Evolutionary conservation across 2,888 invertebrate genomes (phyloP).

Genomic region (Pharmacophagus antenor): DNA sequence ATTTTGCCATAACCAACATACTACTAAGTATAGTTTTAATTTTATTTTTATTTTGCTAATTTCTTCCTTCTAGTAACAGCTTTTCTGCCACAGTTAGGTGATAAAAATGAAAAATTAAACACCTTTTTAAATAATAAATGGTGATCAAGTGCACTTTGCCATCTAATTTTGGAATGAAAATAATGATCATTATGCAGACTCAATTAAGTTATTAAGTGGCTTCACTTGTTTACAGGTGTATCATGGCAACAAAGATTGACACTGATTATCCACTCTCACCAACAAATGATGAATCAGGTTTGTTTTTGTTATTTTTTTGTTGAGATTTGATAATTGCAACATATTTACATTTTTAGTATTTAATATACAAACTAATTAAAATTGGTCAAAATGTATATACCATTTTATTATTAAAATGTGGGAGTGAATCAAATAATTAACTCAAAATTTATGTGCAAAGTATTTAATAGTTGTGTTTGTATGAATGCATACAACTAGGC

Average conservation of each 20-base stretch:
- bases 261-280: conserved; percentile 65
- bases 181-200: not conserved
- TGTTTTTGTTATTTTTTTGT: conserved; percentile 43
- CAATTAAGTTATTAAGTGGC: conserved; percentile 9
- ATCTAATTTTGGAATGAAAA: not conserved
- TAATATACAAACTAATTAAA: too few relatives aligned
- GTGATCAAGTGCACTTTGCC: not conserved
- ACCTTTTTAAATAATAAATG: not conserved
- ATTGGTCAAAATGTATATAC: too few relatives aligned
- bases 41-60: not conserved
- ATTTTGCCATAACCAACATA: too few relatives aligned
- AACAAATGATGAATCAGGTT: conserved; percentile 72
- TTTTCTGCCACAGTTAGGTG: not conserved
- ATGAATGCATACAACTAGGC: too few relatives aligned
- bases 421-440: too few relatives aligned
- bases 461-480: too few relatives aligned
- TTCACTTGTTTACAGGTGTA: conserved; percentile 73
- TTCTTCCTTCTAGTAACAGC: not conserved
- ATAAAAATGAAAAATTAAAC: not conserved
- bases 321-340: not conserved
- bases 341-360: too few relatives aligned
- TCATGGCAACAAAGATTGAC: conserved; percentile 72
- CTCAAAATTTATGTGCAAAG: too few relatives aligned
- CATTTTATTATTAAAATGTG: too few relatives aligned
- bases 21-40: not conserved